These are phyloP conservation scores for Periophthalmodon schlosseri DNA, from an alignment of 2,113 vertebrate species.

Conservation along the genomic window DNA sequence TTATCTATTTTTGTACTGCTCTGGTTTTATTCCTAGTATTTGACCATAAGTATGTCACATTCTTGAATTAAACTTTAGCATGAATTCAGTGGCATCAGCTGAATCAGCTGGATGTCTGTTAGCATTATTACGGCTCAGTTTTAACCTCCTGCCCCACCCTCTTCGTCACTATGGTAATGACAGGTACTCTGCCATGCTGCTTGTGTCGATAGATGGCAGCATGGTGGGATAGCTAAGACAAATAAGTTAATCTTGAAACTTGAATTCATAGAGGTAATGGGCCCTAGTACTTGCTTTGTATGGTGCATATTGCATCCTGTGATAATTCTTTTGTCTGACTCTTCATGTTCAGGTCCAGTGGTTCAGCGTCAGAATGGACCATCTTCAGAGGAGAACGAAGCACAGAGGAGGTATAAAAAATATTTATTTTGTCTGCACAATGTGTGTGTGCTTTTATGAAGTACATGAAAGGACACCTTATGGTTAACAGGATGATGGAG, in stretches of 20 bases:
- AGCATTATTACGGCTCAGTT: neutral
- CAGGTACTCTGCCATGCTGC: no score
- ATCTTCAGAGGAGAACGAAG: slow-evolving; percentile 90
- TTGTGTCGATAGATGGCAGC: no score
- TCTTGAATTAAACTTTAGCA: no score
- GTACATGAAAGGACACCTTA: slow-evolving; percentile 16
- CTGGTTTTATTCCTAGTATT: neutral
- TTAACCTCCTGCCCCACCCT: neutral
- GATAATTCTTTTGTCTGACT: neutral
- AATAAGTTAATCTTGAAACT: no score
- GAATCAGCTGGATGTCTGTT: neutral
- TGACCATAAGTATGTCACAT: no score
- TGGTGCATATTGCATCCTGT: neutral
- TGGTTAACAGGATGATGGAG: slow-evolving; percentile 88
- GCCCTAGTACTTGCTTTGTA: no score
- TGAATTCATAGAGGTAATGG: no score
- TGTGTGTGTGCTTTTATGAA: neutral
- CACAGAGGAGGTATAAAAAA: slow-evolving; percentile 87
- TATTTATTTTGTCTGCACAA: neutral
- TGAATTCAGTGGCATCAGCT: neutral
- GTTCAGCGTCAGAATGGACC: slow-evolving; percentile 95
- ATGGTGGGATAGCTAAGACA: no score
- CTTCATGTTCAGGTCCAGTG: slow-evolving; percentile 83
- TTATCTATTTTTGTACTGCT: neutral
- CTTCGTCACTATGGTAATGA: no score